These are phyloP conservation scores for Hirtodrosophila alboralis DNA, from an alignment of 2,888 invertebrate genomes.

Conservation along the genomic window DNA sequence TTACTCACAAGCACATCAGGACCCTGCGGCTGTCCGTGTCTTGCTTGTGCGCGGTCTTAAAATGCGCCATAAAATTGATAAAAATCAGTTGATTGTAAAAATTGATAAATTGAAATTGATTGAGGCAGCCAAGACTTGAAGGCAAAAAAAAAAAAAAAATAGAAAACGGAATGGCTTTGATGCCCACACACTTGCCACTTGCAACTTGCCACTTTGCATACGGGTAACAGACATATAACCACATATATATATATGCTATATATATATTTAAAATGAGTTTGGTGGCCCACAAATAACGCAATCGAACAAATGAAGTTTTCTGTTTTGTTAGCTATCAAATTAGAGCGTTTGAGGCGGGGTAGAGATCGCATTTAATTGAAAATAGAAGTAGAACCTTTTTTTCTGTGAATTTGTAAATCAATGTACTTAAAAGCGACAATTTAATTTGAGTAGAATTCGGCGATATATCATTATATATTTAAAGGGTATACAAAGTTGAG, in stretches of 20 bases:
- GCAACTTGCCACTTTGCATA: conserved; percentile 13
- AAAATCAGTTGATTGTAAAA: conserved; percentile 79
- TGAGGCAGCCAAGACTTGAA: conserved; percentile 61
- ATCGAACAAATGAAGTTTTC: conserved; percentile 39
- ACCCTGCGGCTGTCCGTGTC: background rate
- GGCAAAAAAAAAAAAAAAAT: too few species aligned
- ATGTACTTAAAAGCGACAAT: too few species aligned
- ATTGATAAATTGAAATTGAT: conserved; percentile 79
- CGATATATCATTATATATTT: too few species aligned
- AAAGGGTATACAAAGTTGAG: too few species aligned
- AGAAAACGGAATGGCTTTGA: conserved; percentile 59
- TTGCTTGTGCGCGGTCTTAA: conserved; percentile 55
- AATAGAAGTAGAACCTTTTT: conserved; percentile 19
- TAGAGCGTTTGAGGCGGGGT: conserved; percentile 3
- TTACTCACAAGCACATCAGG: background rate
- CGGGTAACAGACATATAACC: too few species aligned
- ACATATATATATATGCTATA: too few species aligned
- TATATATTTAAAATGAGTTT: conserved; percentile 43
- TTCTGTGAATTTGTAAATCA: background rate
- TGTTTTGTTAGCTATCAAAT: conserved; percentile 19
- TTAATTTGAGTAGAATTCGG: too few species aligned
- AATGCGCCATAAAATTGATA: conserved; percentile 79
- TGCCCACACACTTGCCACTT: conserved; percentile 41
- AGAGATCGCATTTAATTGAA: conserved; percentile 55
- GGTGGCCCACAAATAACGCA: conserved; percentile 35